These are phyloP conservation scores for Bergia puertoricense DNA, from an alignment of 92 coral and sea anemone species.

Conservation along the genomic window DNA sequence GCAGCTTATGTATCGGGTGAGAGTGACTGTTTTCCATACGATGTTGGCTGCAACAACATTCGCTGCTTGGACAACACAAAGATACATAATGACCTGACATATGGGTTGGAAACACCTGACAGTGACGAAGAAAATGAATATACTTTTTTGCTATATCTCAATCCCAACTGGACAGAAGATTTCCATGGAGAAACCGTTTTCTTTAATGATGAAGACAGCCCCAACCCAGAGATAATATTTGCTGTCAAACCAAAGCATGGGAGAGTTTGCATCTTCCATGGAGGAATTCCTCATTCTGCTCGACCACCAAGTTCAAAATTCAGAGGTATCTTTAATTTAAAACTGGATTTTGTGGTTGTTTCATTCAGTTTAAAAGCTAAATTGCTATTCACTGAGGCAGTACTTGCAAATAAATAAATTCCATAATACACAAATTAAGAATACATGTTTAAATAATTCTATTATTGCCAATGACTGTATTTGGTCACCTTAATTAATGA, in stretches of 20 bases:
- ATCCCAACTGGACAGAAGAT: conserved; percentile 81
- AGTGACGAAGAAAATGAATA: conserved; percentile 57
- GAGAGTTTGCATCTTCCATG: conserved; percentile 79
- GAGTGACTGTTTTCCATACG: conserved; percentile 75
- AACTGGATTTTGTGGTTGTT: too few relatives aligned
- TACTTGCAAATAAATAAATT: too few relatives aligned
- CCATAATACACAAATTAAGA: too few relatives aligned
- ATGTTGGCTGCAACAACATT: conserved; percentile 79
- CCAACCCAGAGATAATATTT: conserved; percentile 65
- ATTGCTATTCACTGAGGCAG: too few relatives aligned
- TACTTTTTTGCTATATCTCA: conserved; percentile 77
- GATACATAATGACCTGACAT: conserved; percentile 70
- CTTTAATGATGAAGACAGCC: conserved; percentile 52
- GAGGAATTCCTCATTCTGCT: conserved; percentile 84
- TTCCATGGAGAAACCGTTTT: conserved; percentile 87
- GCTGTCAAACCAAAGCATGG: conserved; percentile 87
- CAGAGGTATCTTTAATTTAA: conserved; percentile 52
- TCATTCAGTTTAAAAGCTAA: not conserved
- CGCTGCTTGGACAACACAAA: conserved; percentile 68
- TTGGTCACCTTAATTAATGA: too few relatives aligned
- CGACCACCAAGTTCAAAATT: conserved; percentile 71
- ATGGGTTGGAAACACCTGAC: not conserved
- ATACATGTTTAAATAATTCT: too few relatives aligned
- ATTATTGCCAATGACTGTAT: too few relatives aligned
- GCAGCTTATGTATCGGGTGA: conserved; percentile 56